Conservation (phyloP, 2,113 vertebrate genomes). For the Bostrychus sinensis region DNA sequence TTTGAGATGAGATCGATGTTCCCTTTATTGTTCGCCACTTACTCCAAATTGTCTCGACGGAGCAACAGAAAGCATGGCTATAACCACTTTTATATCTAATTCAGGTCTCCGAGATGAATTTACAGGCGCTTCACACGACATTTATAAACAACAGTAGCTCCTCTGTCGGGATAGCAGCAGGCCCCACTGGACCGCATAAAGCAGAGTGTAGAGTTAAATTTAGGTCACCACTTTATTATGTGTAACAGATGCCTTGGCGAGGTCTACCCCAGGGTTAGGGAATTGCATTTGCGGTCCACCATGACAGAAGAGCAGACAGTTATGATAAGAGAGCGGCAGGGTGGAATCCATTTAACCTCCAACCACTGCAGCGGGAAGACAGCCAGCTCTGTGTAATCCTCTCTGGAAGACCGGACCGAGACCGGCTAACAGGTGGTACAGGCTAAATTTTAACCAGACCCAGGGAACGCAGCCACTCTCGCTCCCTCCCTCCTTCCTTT, state of each 20-base stretch:
- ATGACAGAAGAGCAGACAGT: slow-evolving; percentile 68
- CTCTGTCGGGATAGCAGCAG: slow-evolving; percentile 5
- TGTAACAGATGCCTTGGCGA: slow-evolving; percentile 70
- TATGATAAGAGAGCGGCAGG: slow-evolving; percentile 74
- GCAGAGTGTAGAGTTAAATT: slow-evolving; percentile 61
- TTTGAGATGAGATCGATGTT: not conserved
- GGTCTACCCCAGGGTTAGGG: slow-evolving; percentile 52
- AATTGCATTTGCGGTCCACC: slow-evolving; percentile 71
- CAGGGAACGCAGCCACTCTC: slow-evolving; percentile 24
- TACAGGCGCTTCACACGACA: slow-evolving; percentile 13
- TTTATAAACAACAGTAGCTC: slow-evolving; percentile 20
- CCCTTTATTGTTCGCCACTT: not conserved
- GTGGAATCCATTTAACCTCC: slow-evolving; percentile 72
- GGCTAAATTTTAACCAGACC: slow-evolving; percentile 44
- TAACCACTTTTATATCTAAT: slow-evolving; percentile 3
- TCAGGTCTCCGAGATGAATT: slow-evolving; percentile 16
- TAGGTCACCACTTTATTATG: slow-evolving; percentile 75
- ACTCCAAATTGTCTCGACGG: not conserved
- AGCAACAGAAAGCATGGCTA: not conserved
- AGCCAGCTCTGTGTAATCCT: slow-evolving; percentile 42
- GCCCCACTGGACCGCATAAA: slow-evolving; percentile 35
- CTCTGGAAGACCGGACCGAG: slow-evolving; percentile 18
- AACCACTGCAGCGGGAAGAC: slow-evolving; percentile 39
- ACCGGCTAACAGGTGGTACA: slow-evolving; percentile 41
- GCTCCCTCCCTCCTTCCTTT: no score